Evolutionary conservation across 2,113 vertebrate genomes (phyloP).

Genomic region (Clarias batrachus): DNA sequence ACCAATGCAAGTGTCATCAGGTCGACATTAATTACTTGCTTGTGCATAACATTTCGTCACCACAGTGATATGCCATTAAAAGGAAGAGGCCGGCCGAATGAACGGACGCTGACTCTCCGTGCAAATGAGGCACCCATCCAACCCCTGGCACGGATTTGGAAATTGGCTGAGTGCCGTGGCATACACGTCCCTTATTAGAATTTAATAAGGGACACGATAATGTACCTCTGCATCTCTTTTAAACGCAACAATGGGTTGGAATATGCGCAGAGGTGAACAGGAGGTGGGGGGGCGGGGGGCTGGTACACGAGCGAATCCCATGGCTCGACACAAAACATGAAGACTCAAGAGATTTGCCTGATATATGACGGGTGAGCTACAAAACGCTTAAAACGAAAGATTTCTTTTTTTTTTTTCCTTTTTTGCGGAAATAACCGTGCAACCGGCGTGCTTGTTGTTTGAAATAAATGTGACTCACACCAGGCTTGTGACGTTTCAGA

Average conservation of each 20-base stretch:
- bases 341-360: constrained; percentile 34
- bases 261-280: constrained; percentile 20
- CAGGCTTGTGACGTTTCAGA: neutral
- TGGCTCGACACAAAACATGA: constrained; percentile 18
- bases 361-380: constrained; percentile 27
- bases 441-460: neutral
- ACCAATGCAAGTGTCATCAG: constrained; percentile 22
- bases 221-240: constrained; percentile 47
- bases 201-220: constrained; percentile 54
- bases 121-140: constrained; percentile 27
- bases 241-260: constrained; percentile 45
- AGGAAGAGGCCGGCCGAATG: neutral
- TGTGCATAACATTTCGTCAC: constrained; percentile 43
- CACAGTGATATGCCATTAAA: constrained; percentile 48
- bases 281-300: neutral
- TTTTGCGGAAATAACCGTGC: neutral
- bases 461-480: constrained; percentile 6
- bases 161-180: constrained; percentile 37
- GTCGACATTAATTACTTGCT: constrained; percentile 53
- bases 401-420: neutral
- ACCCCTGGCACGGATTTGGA: constrained; percentile 38
- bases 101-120: constrained; percentile 15
- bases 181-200: constrained; percentile 48
- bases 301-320: neutral
- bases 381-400: neutral